Evolutionary conservation across 2,797 vertebrate genomes (phyloP), one percentile per base, ranked within the genome.

Genomic region (Thalassophryne amazonica): DNA sequence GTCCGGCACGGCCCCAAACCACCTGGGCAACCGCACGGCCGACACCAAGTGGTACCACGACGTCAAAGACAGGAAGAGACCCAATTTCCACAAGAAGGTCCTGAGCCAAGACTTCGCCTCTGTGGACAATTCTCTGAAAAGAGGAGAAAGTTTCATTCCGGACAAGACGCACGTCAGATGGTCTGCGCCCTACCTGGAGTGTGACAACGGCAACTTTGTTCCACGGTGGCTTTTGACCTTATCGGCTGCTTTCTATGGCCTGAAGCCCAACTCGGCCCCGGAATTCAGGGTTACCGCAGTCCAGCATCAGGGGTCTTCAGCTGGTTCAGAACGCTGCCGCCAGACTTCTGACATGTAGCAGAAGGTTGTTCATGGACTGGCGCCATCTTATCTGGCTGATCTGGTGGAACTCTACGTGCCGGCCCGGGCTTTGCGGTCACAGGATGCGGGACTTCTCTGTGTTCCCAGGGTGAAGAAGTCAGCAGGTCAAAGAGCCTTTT

Each of bases 141-240:
- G 86, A 48, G 88, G 91, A 4, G 89, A 93, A 74, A 89, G 89
- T 74, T 91, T 92, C 9, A 34, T 90, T 8, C 87, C 89, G 0
- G 94, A 98, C 54, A 92, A 86, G 79, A 90, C 79, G 50, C 94
- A 95, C 0, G 86, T 98, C 60, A 94, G 85, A 42, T 99, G 96
- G 97, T 99, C 97, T 7, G 90, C 92, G 0, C 97, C 97, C 0
- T 98, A 92, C 81, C 79, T 99, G 82, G 95, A 98, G 78, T 99
- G 97, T 43, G 91, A 96, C 54, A 85, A 95, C 20, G 96, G 97
- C 45, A 93, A 90, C 80, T 95, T 95, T 78, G 91, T 93, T 47
- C 96, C 97, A 0, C 90, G 90, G 4, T 99, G 97, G 97, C 88
- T 98, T 13, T 75, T 97, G 71, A 97, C 94, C 5, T 83, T 99